Percentiles rank a stretch among this genome's conserved stretches.
These are phyloP conservation scores for Halesus radiatus DNA, from an alignment of 1,140 invertebrate genomes.

Conservation along the genomic window DNA sequence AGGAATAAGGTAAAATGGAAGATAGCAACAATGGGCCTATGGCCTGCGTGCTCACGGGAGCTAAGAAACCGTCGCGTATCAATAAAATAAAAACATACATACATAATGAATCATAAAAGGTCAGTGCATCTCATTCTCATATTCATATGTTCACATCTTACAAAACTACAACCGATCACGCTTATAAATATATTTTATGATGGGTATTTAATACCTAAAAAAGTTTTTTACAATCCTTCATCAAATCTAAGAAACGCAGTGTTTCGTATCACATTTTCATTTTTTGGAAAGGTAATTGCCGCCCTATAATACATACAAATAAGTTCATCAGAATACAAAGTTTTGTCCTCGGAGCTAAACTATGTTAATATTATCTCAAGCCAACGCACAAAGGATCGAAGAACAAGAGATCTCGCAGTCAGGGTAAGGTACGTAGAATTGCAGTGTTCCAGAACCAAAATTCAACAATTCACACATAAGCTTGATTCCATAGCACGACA, in stretches of 20 bases:
- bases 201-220: background rate
- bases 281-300: conserved; percentile 12
- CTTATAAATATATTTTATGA: background rate
- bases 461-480: background rate
- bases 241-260: conserved; percentile 14
- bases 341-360: background rate
- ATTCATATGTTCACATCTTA: background rate
- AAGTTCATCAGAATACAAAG: background rate
- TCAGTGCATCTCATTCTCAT: background rate
- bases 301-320: background rate
- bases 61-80: too few species aligned
- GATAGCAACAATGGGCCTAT: too few species aligned
- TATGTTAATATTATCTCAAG: background rate
- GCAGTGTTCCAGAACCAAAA: background rate
- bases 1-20: too few species aligned
- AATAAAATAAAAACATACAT: too few species aligned
- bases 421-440: background rate
- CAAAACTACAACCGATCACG: background rate
- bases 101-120: background rate
- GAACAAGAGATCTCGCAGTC: too few species aligned
- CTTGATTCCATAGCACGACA: too few species aligned
- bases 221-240: background rate
- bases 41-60: too few species aligned
- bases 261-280: conserved; percentile 15
- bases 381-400: too few species aligned